phyloP scores from a whole-genome alignment of 2,888 invertebrate species.

The Atrina japonica region DNA sequence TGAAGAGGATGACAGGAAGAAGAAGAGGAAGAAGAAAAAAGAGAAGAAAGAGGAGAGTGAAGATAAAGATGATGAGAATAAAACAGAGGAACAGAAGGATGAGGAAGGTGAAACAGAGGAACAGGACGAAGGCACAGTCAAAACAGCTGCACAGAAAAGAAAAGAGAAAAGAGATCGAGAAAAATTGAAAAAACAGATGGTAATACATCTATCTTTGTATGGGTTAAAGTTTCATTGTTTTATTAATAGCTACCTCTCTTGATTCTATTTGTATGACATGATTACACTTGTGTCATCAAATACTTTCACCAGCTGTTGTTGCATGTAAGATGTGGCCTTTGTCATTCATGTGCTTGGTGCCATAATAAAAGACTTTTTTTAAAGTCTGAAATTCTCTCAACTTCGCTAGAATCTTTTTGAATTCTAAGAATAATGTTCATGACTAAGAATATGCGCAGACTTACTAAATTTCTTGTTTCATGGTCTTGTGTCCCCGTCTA shows the following conservation, averaged over 20 bases:
- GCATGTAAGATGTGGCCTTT: too few species aligned
- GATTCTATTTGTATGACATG: not conserved
- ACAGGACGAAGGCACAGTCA: constrained; percentile 81
- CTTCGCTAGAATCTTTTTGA: too few species aligned
- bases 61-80: constrained; percentile 55
- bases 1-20: constrained; percentile 42
- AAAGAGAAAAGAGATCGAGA: constrained; percentile 77
- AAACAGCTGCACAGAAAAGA: constrained; percentile 75
- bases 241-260: not conserved
- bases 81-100: constrained; percentile 89
- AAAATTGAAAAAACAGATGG: constrained; percentile 62
- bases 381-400: too few species aligned
- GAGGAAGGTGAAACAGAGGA: constrained; percentile 61
- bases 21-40: constrained; percentile 49
- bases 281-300: too few species aligned
- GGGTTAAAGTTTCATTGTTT: not conserved
- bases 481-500: too few species aligned
- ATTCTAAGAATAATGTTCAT: too few species aligned
- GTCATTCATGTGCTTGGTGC: too few species aligned
- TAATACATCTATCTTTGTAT: constrained; percentile 37
- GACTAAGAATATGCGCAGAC: too few species aligned
- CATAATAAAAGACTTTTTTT: too few species aligned
- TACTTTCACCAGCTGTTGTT: too few species aligned
- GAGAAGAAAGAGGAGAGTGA: constrained; percentile 37
- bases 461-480: too few species aligned